Conservation (phyloP, 2,113 vertebrate species). For the Malurus melanocephalus region DNA sequence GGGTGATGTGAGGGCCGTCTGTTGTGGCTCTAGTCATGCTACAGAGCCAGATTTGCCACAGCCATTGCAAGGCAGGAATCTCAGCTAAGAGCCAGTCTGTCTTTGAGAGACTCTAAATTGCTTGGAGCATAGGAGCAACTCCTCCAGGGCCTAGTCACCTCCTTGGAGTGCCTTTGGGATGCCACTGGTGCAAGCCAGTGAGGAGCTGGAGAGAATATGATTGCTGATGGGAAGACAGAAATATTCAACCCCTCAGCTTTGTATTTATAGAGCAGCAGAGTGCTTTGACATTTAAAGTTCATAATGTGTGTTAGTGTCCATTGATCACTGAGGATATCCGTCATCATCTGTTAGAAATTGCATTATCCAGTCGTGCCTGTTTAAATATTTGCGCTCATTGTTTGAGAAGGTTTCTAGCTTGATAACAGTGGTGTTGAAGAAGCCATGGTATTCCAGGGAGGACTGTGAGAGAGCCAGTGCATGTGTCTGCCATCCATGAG, state of each 20-base stretch:
- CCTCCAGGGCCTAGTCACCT: not conserved
- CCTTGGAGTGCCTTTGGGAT: not conserved
- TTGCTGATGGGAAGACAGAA: not conserved
- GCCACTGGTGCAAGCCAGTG: not conserved
- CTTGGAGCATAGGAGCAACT: not conserved
- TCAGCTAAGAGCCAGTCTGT: not conserved
- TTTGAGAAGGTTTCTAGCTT: not conserved
- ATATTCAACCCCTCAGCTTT: not conserved
- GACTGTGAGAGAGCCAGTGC: not conserved
- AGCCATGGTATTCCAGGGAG: not conserved
- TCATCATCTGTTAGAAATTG: not conserved
- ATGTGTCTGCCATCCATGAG: not conserved
- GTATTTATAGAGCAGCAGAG: not conserved
- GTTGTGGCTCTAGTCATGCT: not conserved
- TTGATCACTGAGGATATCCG: not conserved
- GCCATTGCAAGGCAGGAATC: fast-evolving
- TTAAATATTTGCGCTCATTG: not conserved
- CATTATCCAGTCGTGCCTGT: not conserved
- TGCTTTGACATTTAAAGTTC: not conserved
- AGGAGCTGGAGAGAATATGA: not conserved
- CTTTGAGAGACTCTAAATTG: not conserved
- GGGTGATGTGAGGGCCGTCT: fast-evolving
- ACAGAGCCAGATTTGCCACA: not conserved
- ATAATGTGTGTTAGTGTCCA: not conserved
- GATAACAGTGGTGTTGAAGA: fast-evolving